Percentiles rank a stretch among this genome's conserved stretches.
phyloP scores from a whole-genome alignment of 2,797 vertebrate genomes.

The Cirrhinus molitorella region DNA sequence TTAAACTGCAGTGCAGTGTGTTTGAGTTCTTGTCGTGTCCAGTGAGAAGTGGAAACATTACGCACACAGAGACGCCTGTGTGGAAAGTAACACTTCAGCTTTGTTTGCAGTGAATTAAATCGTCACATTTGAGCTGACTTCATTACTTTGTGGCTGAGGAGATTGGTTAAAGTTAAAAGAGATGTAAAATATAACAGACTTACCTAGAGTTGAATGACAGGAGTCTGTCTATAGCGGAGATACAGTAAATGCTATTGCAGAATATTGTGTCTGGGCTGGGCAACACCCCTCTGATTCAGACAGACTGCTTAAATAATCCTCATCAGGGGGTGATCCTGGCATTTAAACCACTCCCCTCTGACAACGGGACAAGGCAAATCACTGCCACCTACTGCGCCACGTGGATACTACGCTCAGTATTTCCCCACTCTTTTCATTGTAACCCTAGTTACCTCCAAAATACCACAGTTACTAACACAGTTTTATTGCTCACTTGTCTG shows the following conservation, averaged over 20 bases:
- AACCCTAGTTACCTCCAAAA: slow-evolving; percentile 14
- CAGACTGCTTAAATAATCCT: slow-evolving; percentile 16
- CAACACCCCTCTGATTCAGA: slow-evolving; percentile 73
- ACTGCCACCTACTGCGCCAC: slow-evolving; percentile 45
- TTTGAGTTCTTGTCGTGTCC: not conserved
- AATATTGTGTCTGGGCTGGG: slow-evolving; percentile 51
- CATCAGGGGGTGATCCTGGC: slow-evolving; percentile 23
- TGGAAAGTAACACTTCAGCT: not conserved
- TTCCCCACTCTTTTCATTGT: not conserved
- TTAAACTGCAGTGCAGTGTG: not conserved
- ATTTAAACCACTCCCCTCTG: slow-evolving; percentile 38
- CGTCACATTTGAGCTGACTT: not conserved
- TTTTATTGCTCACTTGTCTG: not conserved
- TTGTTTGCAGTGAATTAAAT: not conserved
- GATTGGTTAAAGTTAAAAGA: not conserved
- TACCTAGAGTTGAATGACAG: slow-evolving; percentile 19
- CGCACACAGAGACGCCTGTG: not conserved
- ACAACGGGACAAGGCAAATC: slow-evolving; percentile 34
- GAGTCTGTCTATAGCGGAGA: slow-evolving; percentile 1
- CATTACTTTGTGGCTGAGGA: not conserved
- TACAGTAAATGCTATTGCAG: not conserved
- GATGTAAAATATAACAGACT: not conserved
- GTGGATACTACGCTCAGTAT: not conserved
- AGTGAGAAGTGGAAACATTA: not conserved
- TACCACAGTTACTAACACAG: not conserved